Base-by-base conservation (phyloP, 2,888 invertebrate genomes). In the Ptychoptera albimana region DNA sequence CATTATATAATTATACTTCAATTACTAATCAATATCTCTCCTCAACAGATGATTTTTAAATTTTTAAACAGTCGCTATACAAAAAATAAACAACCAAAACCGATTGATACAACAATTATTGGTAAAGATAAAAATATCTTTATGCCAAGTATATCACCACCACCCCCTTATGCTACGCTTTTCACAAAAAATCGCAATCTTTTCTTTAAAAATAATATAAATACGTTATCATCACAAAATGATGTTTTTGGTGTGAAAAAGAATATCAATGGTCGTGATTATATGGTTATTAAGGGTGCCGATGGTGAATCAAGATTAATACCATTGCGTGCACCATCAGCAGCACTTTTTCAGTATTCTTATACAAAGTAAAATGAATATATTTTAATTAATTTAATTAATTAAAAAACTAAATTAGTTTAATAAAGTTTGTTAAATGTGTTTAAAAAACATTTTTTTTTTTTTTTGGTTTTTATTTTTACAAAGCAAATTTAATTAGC, bases 231-330 rank as follows among this genome's bases (percentile, higher is more conserved):
- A 23, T 23, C 23, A 23, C 23, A 23, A 23, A 23, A 23, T 23
- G 23, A 23, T 32, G 8, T 8, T 14, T 16, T 23, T 16, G 68
- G 70, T 0, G 68, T 70, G 13, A 70, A 66, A 46, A 70, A 71
- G 53, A 67, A 72, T 5, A 75, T 86, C 34, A 85, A 86, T 53
- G 86, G 85, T 0, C 70, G 83, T 40, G 80, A 83, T 55, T 86
- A 85, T 60, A 79, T 79, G 63, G 74, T 83, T 0, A 69, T 75
- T 23, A 72, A 72, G 12, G 71, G 73, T 14, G 62, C 67, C 3
- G 70, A 68, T 45, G 82, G 82, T 0, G 74, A 73, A 14, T 74
- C 66, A n/a, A 73, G 76, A 51, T 66, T 86, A 46, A 74, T 86
- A 42, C 86, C 86, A 0, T 70, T 80, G 1, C 66, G 84, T 50